phyloP scores from a whole-genome alignment of 2,797 vertebrate genomes.

The Acridotheres tristis region DNA sequence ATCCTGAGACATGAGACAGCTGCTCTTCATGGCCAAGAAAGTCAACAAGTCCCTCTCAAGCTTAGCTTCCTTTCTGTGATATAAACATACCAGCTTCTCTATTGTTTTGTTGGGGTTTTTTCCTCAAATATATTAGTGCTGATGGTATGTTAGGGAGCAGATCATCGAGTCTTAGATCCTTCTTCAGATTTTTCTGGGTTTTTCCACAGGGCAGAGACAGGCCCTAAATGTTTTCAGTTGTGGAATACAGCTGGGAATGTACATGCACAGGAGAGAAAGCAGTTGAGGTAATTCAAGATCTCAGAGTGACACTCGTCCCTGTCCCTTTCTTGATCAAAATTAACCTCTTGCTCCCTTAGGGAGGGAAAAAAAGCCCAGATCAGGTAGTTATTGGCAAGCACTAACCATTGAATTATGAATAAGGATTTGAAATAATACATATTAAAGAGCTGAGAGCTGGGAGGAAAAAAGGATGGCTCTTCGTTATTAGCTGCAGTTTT shows the following conservation, averaged over 20 bases:
- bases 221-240: neutral
- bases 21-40: neutral
- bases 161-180: neutral
- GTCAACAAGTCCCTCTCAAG: neutral
- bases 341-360: conserved; percentile 19
- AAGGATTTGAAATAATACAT: conserved; percentile 1
- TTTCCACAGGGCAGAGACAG: neutral
- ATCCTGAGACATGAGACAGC: neutral
- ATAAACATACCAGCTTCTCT: neutral
- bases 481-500: conserved; percentile 24
- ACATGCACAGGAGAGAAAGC: neutral
- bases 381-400: neutral
- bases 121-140: neutral
- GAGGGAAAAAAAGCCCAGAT: neutral
- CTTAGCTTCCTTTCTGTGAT: neutral
- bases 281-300: neutral
- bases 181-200: neutral
- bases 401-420: conserved; percentile 12
- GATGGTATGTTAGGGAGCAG: neutral
- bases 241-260: neutral
- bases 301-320: neutral
- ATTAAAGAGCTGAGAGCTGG: neutral
- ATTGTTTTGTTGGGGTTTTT: neutral
- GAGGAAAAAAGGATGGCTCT: neutral
- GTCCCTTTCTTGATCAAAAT: conserved; percentile 4